Conservation (phyloP, 2,888 invertebrate species). For the Drosophila ustulata region DNA sequence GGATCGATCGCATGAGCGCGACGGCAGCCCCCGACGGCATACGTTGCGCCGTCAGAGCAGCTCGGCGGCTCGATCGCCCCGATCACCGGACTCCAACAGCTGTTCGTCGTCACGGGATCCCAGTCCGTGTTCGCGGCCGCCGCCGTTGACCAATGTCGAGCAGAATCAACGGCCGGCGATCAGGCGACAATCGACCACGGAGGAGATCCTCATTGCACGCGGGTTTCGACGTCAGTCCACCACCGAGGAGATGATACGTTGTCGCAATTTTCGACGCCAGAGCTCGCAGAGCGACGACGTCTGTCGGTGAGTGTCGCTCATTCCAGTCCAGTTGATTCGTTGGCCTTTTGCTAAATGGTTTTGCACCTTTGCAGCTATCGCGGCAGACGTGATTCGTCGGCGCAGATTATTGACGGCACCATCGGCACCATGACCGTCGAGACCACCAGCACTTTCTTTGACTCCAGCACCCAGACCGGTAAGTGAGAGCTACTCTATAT, state of each 20-base stretch:
- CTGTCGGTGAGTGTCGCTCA: slow-evolving; percentile 85
- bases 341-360: not conserved
- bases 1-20: slow-evolving; percentile 92
- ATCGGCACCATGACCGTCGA: slow-evolving; percentile 97
- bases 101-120: slow-evolving; percentile 93
- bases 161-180: slow-evolving; percentile 90
- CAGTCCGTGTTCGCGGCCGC: slow-evolving; percentile 90
- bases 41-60: slow-evolving; percentile 93
- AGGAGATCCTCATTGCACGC: slow-evolving; percentile 95
- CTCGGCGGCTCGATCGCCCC: slow-evolving; percentile 88
- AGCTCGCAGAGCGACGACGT: slow-evolving; percentile 95
- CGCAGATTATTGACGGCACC: slow-evolving; percentile 96
- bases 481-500: slow-evolving; percentile 84
- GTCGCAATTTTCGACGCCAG: slow-evolving; percentile 95
- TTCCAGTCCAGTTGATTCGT: not conserved
- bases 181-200: slow-evolving; percentile 94
- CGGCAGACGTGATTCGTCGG: slow-evolving; percentile 90
- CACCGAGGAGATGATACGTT: slow-evolving; percentile 96
- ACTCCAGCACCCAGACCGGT: slow-evolving; percentile 97
- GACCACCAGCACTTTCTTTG: slow-evolving; percentile 96
- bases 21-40: slow-evolving; percentile 91
- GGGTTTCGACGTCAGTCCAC: slow-evolving; percentile 96
- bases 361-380: slow-evolving; percentile 75
- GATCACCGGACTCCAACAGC: slow-evolving; percentile 90
- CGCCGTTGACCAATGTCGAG: slow-evolving; percentile 86